phyloP scores from a whole-genome alignment of 2,888 invertebrate species.

The Philonicus albiceps region DNA sequence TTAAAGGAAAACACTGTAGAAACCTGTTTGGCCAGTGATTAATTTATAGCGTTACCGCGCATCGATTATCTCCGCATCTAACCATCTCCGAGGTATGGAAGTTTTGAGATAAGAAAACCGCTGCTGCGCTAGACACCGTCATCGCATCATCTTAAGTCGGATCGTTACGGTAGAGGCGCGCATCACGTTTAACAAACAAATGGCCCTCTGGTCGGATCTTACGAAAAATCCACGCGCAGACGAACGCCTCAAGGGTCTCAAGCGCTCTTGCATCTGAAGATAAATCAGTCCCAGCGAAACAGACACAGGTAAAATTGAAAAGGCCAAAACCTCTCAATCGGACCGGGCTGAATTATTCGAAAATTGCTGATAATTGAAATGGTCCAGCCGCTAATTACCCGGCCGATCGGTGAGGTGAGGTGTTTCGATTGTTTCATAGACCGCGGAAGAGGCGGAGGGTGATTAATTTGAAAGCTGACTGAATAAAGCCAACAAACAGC shows the following conservation, averaged over 20 bases:
- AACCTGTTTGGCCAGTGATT: slow-evolving; percentile 31
- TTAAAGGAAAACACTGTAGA: background rate
- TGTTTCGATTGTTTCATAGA: slow-evolving; percentile 12
- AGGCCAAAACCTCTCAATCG: background rate
- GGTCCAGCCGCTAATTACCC: slow-evolving; percentile 23
- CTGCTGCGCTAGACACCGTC: slow-evolving; percentile 11
- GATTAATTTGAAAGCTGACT: slow-evolving; percentile 29
- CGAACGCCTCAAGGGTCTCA: background rate
- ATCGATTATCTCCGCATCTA: slow-evolving; percentile 37
- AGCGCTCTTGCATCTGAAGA: background rate
- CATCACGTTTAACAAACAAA: slow-evolving; percentile 30
- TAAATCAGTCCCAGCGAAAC: background rate
- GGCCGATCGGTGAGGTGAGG: background rate
- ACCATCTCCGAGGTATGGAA: background rate
- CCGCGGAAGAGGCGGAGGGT: background rate
- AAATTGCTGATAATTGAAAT: slow-evolving; percentile 36
- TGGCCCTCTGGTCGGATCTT: background rate
- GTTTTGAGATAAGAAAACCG: slow-evolving; percentile 22
- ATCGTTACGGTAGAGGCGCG: background rate
- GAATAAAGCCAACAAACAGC: background rate
- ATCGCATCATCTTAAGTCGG: background rate
- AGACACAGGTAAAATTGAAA: background rate
- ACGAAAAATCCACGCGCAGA: background rate
- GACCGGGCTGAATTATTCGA: background rate
- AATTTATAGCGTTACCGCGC: slow-evolving; percentile 35